phyloP scores from a whole-genome alignment of 2,113 vertebrate genomes.

The Thermophis baileyi region DNA sequence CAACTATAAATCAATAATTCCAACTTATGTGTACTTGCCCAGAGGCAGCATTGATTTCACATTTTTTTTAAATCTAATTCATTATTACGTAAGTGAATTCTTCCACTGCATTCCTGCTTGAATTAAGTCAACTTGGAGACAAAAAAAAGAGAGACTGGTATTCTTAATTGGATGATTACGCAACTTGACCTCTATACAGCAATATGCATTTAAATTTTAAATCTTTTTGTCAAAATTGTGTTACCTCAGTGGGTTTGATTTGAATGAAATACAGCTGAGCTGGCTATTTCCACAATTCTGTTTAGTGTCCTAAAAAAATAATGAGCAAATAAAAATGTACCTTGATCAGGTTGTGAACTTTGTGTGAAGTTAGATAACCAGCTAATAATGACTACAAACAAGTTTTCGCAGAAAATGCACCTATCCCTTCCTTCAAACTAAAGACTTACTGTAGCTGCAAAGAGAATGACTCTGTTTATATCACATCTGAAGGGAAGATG shows the following conservation, averaged over 20 bases:
- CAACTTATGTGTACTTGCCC: neutral
- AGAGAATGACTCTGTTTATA: neutral
- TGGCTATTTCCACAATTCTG: neutral
- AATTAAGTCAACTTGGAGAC: neutral
- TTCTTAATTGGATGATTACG: neutral
- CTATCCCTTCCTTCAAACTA: neutral
- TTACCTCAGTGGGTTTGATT: neutral
- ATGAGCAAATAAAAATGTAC: neutral
- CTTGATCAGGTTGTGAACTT: neutral
- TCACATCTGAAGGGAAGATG: neutral
- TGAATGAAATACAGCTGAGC: neutral
- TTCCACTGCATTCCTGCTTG: neutral
- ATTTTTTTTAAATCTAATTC: neutral
- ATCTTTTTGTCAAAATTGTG: neutral
- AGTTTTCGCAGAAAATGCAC: neutral
- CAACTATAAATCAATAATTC: neutral
- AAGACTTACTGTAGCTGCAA: neutral
- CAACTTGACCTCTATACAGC: neutral
- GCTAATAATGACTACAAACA: neutral
- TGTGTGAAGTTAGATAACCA: neutral
- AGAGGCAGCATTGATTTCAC: neutral
- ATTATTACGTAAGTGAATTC: neutral
- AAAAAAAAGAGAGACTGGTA: neutral
- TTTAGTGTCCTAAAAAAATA: fast-evolving
- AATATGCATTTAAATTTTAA: neutral